Evolutionary conservation across 2,113 vertebrate species (phyloP).

Genomic region (Eublepharis macularius): DNA sequence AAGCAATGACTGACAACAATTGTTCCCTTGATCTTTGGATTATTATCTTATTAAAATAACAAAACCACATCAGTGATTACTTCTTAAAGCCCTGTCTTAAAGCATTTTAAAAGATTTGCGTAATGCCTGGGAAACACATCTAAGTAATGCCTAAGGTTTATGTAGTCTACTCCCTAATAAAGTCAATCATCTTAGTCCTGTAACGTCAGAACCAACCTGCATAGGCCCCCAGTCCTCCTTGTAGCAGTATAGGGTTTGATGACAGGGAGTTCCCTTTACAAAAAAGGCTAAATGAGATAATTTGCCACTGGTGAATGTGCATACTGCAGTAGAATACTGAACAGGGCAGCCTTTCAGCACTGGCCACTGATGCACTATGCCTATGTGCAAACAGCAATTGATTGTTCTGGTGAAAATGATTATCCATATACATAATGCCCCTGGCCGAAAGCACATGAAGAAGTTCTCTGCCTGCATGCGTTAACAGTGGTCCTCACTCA

Average conservation of each 20-base stretch:
- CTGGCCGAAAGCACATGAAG: neutral
- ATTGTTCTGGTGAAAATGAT: neutral
- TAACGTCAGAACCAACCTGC: neutral
- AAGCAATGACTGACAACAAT: conserved; percentile 54
- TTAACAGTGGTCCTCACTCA: too few species aligned
- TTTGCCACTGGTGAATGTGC: neutral
- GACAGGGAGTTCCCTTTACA: neutral
- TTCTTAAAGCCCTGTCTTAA: neutral
- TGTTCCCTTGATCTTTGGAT: conserved; percentile 57
- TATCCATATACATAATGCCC: neutral
- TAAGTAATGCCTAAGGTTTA: conserved; percentile 31
- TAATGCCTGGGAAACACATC: conserved; percentile 10
- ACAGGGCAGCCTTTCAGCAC: neutral
- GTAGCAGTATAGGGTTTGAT: neutral
- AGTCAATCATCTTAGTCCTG: neutral
- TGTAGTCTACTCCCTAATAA: neutral
- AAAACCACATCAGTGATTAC: neutral
- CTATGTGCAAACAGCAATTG: neutral
- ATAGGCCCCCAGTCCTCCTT: neutral
- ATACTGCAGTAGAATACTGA: neutral
- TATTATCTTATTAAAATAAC: conserved; percentile 59
- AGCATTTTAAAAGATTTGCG: neutral
- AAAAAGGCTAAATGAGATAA: neutral
- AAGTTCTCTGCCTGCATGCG: neutral
- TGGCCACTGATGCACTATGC: neutral